phyloP scores from a whole-genome alignment of 2,888 invertebrate species.

The Lochmaea capreae region DNA sequence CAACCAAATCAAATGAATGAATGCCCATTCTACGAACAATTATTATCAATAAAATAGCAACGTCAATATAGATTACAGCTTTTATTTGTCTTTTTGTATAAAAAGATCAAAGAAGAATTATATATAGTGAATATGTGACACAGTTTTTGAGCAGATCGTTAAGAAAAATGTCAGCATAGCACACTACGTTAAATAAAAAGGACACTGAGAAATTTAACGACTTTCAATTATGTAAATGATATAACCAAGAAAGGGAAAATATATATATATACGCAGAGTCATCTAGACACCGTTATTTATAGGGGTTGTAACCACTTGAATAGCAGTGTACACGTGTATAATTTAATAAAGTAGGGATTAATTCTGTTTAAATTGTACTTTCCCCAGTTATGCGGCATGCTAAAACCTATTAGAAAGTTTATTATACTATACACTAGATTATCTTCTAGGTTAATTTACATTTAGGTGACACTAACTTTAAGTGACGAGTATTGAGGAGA shows the following conservation, averaged over 20 bases:
- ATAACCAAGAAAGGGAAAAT: not conserved
- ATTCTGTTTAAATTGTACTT: not conserved
- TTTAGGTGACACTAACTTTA: too few relatives aligned
- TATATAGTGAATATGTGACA: not conserved
- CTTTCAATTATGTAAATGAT: constrained; percentile 1
- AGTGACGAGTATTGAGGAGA: not conserved
- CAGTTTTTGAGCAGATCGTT: not conserved
- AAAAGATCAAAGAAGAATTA: not conserved
- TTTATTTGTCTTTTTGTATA: not conserved
- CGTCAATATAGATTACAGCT: not conserved
- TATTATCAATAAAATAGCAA: too few relatives aligned
- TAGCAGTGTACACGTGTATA: not conserved
- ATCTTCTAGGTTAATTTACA: not conserved
- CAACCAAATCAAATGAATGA: too few relatives aligned
- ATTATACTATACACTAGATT: not conserved
- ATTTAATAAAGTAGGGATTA: constrained; percentile 5
- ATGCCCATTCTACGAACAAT: too few relatives aligned
- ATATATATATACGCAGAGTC: constrained; percentile 4
- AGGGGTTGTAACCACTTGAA: not conserved
- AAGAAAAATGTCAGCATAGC: not conserved
- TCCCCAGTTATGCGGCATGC: not conserved
- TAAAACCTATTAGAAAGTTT: not conserved
- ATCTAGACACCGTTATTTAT: constrained; percentile 4
- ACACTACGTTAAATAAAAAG: not conserved
- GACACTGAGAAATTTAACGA: not conserved